Evolutionary conservation across 2,888 invertebrate species (phyloP).

Genomic region (Pyrocoelia pectoralis): DNA sequence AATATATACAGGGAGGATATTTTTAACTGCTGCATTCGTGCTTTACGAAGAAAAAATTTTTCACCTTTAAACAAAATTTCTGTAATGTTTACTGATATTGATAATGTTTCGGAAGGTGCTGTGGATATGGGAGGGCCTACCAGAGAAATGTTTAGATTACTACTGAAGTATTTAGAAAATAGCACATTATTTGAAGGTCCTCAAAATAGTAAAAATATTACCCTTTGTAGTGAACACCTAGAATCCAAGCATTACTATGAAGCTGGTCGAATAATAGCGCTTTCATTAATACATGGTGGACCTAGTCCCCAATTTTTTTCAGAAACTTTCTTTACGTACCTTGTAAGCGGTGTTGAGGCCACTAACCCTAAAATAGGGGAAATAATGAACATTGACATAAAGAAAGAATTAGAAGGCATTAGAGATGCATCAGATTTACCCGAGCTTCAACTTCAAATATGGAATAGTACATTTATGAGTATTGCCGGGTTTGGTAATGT

Average conservation of each 20-base stretch:
- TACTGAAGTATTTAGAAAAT: slow-evolving; percentile 3
- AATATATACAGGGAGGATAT: slow-evolving; percentile 16
- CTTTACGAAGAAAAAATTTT: slow-evolving; percentile 12
- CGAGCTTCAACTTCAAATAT: not conserved
- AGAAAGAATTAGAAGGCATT: not conserved
- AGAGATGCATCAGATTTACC: not conserved
- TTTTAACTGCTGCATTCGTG: slow-evolving; percentile 20
- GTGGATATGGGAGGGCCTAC: slow-evolving; percentile 18
- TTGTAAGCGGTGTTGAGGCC: not conserved
- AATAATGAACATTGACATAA: not conserved
- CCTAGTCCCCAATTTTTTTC: not conserved
- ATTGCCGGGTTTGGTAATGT: not conserved
- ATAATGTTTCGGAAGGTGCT: slow-evolving; percentile 18
- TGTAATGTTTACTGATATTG: slow-evolving; percentile 17
- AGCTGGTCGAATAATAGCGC: not conserved
- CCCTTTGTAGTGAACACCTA: not conserved
- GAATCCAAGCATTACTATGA: not conserved
- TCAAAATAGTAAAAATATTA: not conserved
- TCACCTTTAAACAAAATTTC: slow-evolving; percentile 8
- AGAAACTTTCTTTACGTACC: not conserved
- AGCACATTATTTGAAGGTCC: not conserved
- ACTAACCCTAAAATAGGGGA: not conserved
- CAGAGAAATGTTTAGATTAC: slow-evolving; percentile 17
- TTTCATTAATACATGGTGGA: not conserved
- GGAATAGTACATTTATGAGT: not conserved